phyloP scores from a whole-genome alignment of 1,140 invertebrate genomes.

The Stenopsyche tienmushanensis region DNA sequence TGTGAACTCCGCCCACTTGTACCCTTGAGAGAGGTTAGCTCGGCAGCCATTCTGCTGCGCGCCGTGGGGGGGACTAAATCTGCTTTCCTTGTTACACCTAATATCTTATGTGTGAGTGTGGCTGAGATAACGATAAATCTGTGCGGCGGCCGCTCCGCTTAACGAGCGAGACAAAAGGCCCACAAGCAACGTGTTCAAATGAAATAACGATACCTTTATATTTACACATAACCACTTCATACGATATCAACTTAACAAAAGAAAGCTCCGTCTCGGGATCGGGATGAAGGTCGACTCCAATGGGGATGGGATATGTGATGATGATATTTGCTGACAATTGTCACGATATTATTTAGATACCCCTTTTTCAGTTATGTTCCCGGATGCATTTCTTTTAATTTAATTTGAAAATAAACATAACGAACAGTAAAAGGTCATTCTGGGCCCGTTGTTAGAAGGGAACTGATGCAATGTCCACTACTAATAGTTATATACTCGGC shows the following conservation, averaged over 20 bases:
- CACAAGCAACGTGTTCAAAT: conserved; percentile 14
- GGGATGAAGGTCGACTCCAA: background rate
- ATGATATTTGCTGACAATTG: background rate
- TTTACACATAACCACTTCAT: background rate
- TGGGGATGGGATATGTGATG: background rate
- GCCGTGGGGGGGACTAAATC: conserved; percentile 11
- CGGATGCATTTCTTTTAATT: no score
- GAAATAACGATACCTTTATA: background rate
- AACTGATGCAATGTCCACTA: no score
- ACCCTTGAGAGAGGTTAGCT: conserved; percentile 33
- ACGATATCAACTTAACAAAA: conserved; percentile 2
- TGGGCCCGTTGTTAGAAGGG: no score
- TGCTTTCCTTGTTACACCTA: background rate
- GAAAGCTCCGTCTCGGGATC: background rate
- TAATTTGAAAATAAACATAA: no score
- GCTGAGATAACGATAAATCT: conserved; percentile 15
- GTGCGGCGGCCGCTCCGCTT: background rate
- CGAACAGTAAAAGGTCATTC: no score
- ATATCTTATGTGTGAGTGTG: conserved; percentile 8
- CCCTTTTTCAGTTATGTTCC: no score
- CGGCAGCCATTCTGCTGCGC: conserved; percentile 36
- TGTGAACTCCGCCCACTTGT: conserved; percentile 35
- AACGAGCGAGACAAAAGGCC: conserved; percentile 1
- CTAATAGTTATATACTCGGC: no score
- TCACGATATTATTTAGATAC: background rate